Conservation (phyloP, 2,888 invertebrate genomes). For the Apoderus coryli region DNA sequence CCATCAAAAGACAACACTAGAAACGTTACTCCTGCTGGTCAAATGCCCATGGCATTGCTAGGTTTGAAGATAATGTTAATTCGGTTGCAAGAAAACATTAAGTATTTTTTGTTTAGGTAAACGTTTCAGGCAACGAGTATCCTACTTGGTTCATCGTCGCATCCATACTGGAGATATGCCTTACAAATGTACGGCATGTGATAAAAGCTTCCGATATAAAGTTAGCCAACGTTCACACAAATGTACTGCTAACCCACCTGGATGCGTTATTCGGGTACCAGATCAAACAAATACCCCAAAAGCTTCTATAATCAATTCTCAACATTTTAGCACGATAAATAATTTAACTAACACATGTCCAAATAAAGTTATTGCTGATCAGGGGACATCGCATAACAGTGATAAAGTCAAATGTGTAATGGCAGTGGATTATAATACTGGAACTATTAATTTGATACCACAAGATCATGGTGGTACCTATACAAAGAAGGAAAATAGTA, state of each 20-base stretch:
- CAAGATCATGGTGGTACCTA: too few species aligned
- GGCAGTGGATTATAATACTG: conserved; percentile 22
- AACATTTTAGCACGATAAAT: too few species aligned
- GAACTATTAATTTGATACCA: conserved; percentile 20
- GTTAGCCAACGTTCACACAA: conserved; percentile 75
- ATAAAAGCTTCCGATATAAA: conserved; percentile 72
- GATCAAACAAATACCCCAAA: conserved; percentile 15
- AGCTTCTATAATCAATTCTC: conserved; percentile 5
- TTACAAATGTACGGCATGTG: conserved; percentile 66
- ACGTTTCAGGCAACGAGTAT: conserved; percentile 73
- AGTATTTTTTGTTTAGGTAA: too few species aligned
- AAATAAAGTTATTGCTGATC: conserved; percentile 5
- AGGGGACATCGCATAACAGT: neutral
- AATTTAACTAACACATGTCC: neutral
- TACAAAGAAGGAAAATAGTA: too few species aligned
- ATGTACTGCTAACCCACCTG: conserved; percentile 50
- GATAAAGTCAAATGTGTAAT: conserved; percentile 17
- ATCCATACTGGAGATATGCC: conserved; percentile 81
- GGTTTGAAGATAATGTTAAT: too few species aligned
- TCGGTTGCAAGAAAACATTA: too few species aligned
- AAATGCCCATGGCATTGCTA: too few species aligned
- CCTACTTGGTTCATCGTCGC: conserved; percentile 69
- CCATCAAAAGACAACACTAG: too few species aligned
- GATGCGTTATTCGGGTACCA: conserved; percentile 34
- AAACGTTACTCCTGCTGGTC: too few species aligned